These are phyloP conservation scores for Hypotaenidia philippensis DNA, from an alignment of 2,797 vertebrate genomes.

Conservation along the genomic window DNA sequence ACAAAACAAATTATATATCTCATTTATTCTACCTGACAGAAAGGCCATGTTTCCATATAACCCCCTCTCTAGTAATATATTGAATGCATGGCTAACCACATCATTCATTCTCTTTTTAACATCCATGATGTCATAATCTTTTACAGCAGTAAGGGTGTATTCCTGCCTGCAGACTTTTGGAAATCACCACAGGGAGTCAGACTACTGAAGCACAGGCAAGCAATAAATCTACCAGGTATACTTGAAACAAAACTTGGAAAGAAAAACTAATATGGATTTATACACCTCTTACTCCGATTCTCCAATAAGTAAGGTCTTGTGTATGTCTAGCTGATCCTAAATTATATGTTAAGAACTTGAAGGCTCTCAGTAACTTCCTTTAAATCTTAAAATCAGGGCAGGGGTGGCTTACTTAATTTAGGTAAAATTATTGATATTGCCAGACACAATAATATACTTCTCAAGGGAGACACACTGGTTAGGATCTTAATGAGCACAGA, in stretches of 20 bases:
- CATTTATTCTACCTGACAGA: conserved; percentile 75
- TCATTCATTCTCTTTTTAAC: conserved; percentile 71
- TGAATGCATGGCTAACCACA: conserved; percentile 61
- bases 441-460: neutral
- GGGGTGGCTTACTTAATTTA: neutral
- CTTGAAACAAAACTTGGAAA: conserved; percentile 20
- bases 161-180: conserved; percentile 42
- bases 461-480: neutral
- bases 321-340: neutral
- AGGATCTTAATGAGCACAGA: neutral
- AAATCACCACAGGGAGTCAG: conserved; percentile 60
- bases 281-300: neutral
- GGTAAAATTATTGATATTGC: neutral
- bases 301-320: neutral
- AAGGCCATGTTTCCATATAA: conserved; percentile 76
- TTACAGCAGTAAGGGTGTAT: conserved; percentile 51
- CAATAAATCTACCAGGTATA: conserved; percentile 61
- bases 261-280: conserved; percentile 32
- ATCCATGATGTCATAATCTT: conserved; percentile 70
- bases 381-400: neutral
- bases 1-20: conserved; percentile 72
- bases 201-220: conserved; percentile 25
- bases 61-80: conserved; percentile 67
- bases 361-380: neutral
- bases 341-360: neutral